A percentile compares a stretch with the other conserved stretches of the same genome.
Conservation (phyloP, 2,888 invertebrate species). For the Deladenus siricidicola region DNA sequence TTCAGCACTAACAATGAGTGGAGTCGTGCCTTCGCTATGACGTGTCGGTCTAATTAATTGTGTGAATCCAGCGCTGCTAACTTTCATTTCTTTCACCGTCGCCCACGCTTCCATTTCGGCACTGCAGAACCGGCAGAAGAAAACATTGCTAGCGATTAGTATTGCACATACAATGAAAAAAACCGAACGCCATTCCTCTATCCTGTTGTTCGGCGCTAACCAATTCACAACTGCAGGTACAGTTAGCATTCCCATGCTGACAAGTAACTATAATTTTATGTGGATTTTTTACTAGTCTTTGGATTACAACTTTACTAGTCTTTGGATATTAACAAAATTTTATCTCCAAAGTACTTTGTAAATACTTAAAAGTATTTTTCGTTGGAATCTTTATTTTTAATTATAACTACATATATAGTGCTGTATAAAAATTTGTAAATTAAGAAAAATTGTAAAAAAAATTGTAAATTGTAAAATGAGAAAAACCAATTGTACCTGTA, state of each 20-base stretch:
- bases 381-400: no score
- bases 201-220: slow-evolving; percentile 31
- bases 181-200: slow-evolving; percentile 30
- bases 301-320: background rate
- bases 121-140: slow-evolving; percentile 33
- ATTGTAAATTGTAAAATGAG: background rate
- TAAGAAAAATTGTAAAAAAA: background rate
- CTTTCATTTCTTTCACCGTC: no score
- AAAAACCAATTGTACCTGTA: slow-evolving; percentile 26
- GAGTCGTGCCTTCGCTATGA: no score
- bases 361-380: no score
- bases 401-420: slow-evolving; percentile 8
- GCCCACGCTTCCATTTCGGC: slow-evolving; percentile 29
- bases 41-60: no score
- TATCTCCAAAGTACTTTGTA: no score
- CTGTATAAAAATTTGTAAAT: background rate
- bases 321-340: background rate
- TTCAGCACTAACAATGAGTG: no score
- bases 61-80: no score
- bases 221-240: slow-evolving; percentile 30
- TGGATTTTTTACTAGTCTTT: background rate
- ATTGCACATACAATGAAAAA: slow-evolving; percentile 22
- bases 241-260: slow-evolving; percentile 30
- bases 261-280: slow-evolving; percentile 22
- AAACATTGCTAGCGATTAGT: slow-evolving; percentile 24